These are phyloP conservation scores for Malurus cyaneus DNA, from an alignment of 2,113 vertebrate genomes.

Conservation along the genomic window DNA sequence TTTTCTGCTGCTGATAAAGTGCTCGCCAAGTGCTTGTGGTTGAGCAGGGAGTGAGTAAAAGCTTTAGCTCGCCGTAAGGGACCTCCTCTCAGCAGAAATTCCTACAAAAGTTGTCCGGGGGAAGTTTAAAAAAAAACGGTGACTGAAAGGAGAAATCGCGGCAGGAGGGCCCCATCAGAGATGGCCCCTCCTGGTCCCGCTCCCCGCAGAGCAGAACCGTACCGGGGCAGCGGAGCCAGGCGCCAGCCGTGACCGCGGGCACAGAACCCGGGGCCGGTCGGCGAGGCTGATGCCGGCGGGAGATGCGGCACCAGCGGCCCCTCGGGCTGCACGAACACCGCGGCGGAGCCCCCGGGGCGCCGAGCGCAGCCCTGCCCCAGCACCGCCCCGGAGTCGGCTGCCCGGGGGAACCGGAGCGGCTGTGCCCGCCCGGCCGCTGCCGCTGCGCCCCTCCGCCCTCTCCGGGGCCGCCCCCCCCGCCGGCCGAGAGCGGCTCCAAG, in stretches of 20 bases:
- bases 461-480: background rate
- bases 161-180: background rate
- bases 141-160: background rate
- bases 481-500: background rate
- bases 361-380: background rate
- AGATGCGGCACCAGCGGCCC: background rate
- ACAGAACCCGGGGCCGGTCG: background rate
- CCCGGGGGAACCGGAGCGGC: background rate
- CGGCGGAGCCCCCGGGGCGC: background rate
- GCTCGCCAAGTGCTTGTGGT: background rate
- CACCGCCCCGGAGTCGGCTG: background rate
- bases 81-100: background rate
- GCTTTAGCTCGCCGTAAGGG: background rate
- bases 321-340: background rate
- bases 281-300: background rate
- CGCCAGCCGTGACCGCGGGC: background rate
- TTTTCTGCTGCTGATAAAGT: background rate
- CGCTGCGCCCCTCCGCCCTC: background rate
- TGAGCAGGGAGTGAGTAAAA: background rate
- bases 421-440: background rate
- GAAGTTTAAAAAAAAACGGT: too few relatives aligned
- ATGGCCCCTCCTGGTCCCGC: background rate
- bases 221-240: background rate
- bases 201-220: background rate
- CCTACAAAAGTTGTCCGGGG: background rate